Evolutionary conservation across 2,797 vertebrate genomes (phyloP), one percentile per base, ranked within the genome.

Genomic region (Micropoecilia bifurca): DNA sequence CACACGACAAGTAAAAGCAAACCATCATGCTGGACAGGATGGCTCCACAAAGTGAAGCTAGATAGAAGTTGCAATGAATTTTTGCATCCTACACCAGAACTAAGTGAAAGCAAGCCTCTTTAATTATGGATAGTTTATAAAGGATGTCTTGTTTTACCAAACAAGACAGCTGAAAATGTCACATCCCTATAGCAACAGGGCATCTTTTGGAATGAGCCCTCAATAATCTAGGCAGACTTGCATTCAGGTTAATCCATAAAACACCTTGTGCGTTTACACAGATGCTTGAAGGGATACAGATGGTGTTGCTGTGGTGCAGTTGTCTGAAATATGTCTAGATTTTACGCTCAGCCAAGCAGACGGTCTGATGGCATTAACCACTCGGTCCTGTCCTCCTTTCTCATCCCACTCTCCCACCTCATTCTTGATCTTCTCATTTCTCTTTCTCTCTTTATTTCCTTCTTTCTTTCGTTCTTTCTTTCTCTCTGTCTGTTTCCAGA

Each of bases 401-500:
- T 87, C 83, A 76, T 89, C 81, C 85, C 82, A 59, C 66, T 84
- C 81, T 89, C 66, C 59, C 73, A 39, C 33, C n/a, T 30, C 33
- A 22, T 68, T 8, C 36, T 22, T 30, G 4, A 41, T 41, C 59
- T 46, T 68, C 20, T 20, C 57, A 39, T 53, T 53, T 22, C 55
- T 75, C 30, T 28, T 78, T 88, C 85, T 86, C 83, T 39, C 79
- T 85, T 84, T 75, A n/a, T 28, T 45, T 41, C 16, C 18, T 45
- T 74, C 41, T 30, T 41, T 43, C 14, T 78, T 74, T 74, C 43
- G 25, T 43, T 45, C 14, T 78, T 72, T 28, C 68, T 12, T 1
- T 45, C 1, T 45, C 9, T 45, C 48, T 80, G 0, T 71, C 47
- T 43, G 47, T 59, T 75, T 71, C 83, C 85, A 99, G 98, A 99